Evolutionary conservation across 2,888 invertebrate species (phyloP), one percentile per base, ranked within the genome.

Genomic region (Dromius quadrimaculatus): DNA sequence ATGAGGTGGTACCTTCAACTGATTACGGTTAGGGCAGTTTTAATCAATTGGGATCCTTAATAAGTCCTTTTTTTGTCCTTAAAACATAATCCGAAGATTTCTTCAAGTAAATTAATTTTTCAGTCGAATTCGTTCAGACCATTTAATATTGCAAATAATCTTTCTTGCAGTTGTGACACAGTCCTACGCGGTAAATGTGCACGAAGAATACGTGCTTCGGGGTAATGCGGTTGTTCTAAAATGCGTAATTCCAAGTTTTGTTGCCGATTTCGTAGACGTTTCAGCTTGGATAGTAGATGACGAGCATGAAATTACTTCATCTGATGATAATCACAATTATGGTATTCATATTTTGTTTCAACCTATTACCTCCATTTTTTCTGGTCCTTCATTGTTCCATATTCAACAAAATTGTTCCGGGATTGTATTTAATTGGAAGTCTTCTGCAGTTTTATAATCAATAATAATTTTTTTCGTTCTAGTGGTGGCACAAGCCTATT

Each of bases 401-500:
- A n/a, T n/a, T n/a, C n/a, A n/a, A n/a, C n/a, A n/a, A 32, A 32
- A 8, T 20, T 11, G 20, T 6, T 28, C 36, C 19, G 54, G 15
- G 32, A 45, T 68, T 72, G 68, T 75, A n/a, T n/a, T n/a, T n/a
- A n/a, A n/a, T n/a, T n/a, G n/a, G n/a, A n/a, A n/a, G n/a, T n/a
- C n/a, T n/a, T n/a, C n/a, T n/a, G n/a, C n/a, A n/a, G n/a, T n/a
- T n/a, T n/a, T n/a, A n/a, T n/a, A n/a, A n/a, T 95, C 95, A 95
- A n/a, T n/a, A n/a, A n/a, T n/a, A n/a, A n/a, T n/a, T 64, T 70
- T 71, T 64, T 78, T 90, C 89, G 76, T 91, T 91, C 76, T 91
- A 94, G 94, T 93, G 81, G 93, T 94, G 73, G 92, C 91, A 83
- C 94, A 94, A 83, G 93, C 92, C 86, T 95, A 93, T 85, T 93